Percentiles rank a stretch among this genome's conserved stretches.
Evolutionary conservation across 1,140 invertebrate genomes (phyloP).

Genomic region (Centruroides vittatus): DNA sequence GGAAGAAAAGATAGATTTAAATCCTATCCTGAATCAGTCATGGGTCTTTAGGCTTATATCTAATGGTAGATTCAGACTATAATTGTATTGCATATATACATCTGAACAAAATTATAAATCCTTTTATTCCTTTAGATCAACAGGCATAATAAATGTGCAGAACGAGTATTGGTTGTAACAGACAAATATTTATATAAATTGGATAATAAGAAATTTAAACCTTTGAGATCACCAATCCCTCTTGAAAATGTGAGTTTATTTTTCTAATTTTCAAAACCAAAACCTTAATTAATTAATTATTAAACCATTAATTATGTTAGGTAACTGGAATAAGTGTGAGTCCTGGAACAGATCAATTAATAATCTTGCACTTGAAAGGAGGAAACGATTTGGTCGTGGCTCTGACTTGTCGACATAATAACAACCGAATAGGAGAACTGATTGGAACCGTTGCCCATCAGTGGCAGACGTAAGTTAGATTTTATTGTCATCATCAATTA

Average conservation of each 20-base stretch:
- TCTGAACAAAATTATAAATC: neutral
- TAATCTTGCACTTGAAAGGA: slow-evolving; percentile 71
- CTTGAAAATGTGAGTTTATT: slow-evolving; percentile 50
- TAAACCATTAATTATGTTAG: slow-evolving; percentile 24
- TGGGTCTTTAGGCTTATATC: too few species aligned
- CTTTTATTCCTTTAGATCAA: slow-evolving; percentile 33
- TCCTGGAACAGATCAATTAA: slow-evolving; percentile 71
- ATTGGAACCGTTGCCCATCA: slow-evolving; percentile 52
- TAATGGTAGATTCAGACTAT: too few species aligned
- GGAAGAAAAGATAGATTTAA: too few species aligned
- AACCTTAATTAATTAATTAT: too few species aligned
- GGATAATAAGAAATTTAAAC: slow-evolving; percentile 65
- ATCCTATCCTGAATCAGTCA: too few species aligned
- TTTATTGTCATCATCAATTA: neutral
- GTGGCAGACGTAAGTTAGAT: slow-evolving; percentile 14
- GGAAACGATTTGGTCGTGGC: slow-evolving; percentile 84
- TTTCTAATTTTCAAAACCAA: too few species aligned
- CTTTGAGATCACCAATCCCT: slow-evolving; percentile 64
- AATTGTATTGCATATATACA: too few species aligned
- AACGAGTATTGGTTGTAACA: slow-evolving; percentile 75
- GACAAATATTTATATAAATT: slow-evolving; percentile 79
- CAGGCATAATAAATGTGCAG: slow-evolving; percentile 71
- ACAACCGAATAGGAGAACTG: slow-evolving; percentile 58
- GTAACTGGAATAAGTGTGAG: slow-evolving; percentile 65
- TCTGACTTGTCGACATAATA: slow-evolving; percentile 37